Conservation (phyloP, 2,888 invertebrate species). For the Clunio marinus region DNA sequence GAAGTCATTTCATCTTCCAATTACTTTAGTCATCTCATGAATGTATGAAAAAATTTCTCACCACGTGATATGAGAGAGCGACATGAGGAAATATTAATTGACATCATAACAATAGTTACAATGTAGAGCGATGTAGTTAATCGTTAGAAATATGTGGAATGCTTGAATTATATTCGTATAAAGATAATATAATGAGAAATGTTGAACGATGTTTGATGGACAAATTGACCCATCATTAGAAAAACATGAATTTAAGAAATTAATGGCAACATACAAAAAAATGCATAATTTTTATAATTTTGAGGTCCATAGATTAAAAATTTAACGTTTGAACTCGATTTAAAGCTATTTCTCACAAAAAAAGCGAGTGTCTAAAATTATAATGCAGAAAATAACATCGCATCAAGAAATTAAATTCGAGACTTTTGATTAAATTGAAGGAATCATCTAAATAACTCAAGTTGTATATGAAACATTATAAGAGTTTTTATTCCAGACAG, state of each 20-base stretch:
- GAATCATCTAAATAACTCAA: neutral
- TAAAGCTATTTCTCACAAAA: neutral
- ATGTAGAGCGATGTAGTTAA: neutral
- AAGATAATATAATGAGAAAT: too few relatives aligned
- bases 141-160: neutral
- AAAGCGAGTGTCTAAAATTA: neutral
- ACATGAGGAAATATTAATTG: slow-evolving; percentile 22
- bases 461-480: neutral
- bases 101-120: slow-evolving; percentile 1
- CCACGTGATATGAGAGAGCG: neutral
- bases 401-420: neutral
- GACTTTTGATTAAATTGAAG: neutral
- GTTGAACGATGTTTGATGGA: neutral
- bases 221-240: slow-evolving; percentile 20
- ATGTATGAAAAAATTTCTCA: neutral
- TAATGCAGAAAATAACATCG: neutral
- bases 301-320: neutral
- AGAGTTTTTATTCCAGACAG: neutral
- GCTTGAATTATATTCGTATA: too few relatives aligned
- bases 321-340: slow-evolving; percentile 4
- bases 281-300: slow-evolving; percentile 20
- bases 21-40: too few relatives aligned
- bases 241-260: neutral
- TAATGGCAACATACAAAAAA: neutral
- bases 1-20: too few relatives aligned